Conservation (phyloP, 30 jellyfish, hydroid and myxozoan species). For the Hydractinia echinata region DNA sequence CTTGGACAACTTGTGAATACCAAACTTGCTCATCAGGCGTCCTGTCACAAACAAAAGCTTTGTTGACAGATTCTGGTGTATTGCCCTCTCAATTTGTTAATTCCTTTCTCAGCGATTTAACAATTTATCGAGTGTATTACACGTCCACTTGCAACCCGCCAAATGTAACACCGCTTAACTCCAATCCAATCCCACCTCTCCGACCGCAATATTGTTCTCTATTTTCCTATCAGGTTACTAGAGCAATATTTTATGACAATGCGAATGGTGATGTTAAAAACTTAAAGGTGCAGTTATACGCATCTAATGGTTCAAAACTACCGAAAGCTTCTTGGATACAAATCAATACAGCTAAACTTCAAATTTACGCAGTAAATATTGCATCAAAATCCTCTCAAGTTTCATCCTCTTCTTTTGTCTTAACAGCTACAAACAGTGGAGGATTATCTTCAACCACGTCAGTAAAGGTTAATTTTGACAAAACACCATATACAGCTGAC, state of each 20-base stretch:
- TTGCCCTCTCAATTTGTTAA: conserved; percentile 21
- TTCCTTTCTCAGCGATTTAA: conserved; percentile 38
- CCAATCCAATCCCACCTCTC: conserved; percentile 39
- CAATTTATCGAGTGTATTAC: conserved; percentile 41
- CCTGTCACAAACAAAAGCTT: conserved; percentile 32
- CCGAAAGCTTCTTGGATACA: conserved; percentile 54
- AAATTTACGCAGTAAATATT: conserved; percentile 52
- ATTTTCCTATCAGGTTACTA: conserved; percentile 42
- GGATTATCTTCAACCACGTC: conserved; percentile 11
- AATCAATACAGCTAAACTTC: conserved; percentile 70
- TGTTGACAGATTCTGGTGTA: conserved; percentile 26
- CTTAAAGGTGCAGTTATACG: conserved; percentile 45
- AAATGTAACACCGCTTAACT: conserved; percentile 57
- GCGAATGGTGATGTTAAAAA: conserved; percentile 56
- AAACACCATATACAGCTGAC: conserved; percentile 38
- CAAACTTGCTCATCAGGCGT: conserved; percentile 45
- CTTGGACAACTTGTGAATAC: conserved; percentile 69
- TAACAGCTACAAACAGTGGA: conserved; percentile 70
- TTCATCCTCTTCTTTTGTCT: background rate
- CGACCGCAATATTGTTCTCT: conserved; percentile 49
- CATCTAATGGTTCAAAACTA: conserved; percentile 30
- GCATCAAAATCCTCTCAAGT: background rate
- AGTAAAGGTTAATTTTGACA: background rate
- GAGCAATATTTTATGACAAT: conserved; percentile 54
- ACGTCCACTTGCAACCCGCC: conserved; percentile 50